phyloP scores from a whole-genome alignment of 2,888 invertebrate genomes.

The Drosophila diplacantha region DNA sequence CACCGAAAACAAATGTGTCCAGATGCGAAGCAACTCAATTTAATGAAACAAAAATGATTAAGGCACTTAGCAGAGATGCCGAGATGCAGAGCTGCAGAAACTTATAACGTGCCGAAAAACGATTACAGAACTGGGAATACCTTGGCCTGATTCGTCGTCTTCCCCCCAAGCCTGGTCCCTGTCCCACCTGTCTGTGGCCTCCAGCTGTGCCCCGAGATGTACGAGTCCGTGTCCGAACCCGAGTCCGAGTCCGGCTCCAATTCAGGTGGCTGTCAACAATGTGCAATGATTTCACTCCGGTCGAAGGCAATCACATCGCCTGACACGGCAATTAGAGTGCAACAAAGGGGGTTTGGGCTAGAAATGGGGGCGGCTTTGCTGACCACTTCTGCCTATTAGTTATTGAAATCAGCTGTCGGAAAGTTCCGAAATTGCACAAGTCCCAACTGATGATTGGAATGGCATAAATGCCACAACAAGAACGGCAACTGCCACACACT shows the following conservation, averaged over 20 bases:
- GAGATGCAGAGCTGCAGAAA: not conserved
- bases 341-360: conserved; percentile 45
- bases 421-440: conserved; percentile 56
- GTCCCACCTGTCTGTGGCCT: conserved; percentile 10
- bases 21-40: conserved; percentile 48
- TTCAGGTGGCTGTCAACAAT: conserved; percentile 48
- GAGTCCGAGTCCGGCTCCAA: not conserved
- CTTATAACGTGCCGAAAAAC: conserved; percentile 24
- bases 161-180: not conserved
- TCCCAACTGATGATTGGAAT: conserved; percentile 54
- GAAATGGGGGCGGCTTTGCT: conserved; percentile 1
- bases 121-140: conserved; percentile 29
- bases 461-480: conserved; percentile 34
- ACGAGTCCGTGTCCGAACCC: not conserved
- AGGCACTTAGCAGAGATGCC: conserved; percentile 52
- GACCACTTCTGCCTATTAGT: conserved; percentile 68
- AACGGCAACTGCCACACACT: conserved; percentile 21
- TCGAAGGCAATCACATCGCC: conserved; percentile 59
- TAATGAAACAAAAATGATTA: conserved; percentile 65
- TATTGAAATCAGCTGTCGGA: conserved; percentile 73
- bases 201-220: conserved; percentile 23
- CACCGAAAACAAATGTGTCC: conserved; percentile 21
- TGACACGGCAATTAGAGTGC: conserved; percentile 69
- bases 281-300: conserved; percentile 36
- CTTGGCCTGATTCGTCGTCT: conserved; percentile 2